Base-by-base conservation (phyloP, 2,888 invertebrate species). In the Idaea aversata region DNA sequence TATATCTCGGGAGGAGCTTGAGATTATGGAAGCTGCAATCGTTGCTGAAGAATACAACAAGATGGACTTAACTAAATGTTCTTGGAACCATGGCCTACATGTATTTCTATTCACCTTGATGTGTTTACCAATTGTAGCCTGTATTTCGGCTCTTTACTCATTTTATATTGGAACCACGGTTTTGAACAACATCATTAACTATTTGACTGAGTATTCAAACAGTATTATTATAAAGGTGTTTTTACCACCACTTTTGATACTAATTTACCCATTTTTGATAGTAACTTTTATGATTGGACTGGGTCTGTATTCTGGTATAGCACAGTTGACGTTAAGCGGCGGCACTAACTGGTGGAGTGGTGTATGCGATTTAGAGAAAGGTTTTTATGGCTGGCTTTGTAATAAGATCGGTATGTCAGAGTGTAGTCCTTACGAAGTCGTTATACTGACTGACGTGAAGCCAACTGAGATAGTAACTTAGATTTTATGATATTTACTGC, bases 351-450 rank as follows among this genome's bases (percentile, higher is more conserved):
- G 96, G 96, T 92, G 94, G 81, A 95, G 94, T 75, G 95, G 96
- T 86, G 94, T 96, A 3, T 93, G 94, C 66, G 96, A 96, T 84
- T 94, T 95, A 78, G 96, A 96, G 77, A 96, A 96, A 84, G 96
- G 96, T 0, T 96, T 96, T 86, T 96, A 95, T 74, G 96, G 96
- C 5, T 96, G 96, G 96, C 86, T 96, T 16, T 96, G 96, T 80
- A 94, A 95, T 66, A 88, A 93, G 59, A 75, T 96, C 57, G 94
- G 93, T 67, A 88, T 96, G 74, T 95, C 96, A 15, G 95, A 96
- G 77, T 96, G 96, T 79, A 94, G 96, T 74, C 96, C 96, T 0
- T 96, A 96, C 84, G 96, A 96, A 82, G 95, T 95, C 65, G 95
- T 95, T 3, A 88, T 95, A 61, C 81, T 95, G 58, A 94, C 94